These are phyloP conservation scores for Porites australiensis DNA, from an alignment of 64 coral and sea anemone genomes.

Conservation along the genomic window DNA sequence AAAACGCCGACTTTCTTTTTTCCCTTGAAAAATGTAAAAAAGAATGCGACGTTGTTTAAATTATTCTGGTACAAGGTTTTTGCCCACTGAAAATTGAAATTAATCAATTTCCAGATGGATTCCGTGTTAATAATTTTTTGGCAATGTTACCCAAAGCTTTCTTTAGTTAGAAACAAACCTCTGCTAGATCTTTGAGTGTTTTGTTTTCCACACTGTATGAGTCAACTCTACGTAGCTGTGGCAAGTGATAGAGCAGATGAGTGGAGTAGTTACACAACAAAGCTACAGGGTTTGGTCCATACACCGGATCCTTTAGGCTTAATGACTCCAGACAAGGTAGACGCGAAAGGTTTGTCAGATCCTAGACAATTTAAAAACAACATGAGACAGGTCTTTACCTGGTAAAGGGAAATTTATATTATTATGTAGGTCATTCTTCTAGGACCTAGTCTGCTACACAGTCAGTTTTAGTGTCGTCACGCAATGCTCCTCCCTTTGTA, in stretches of 20 bases:
- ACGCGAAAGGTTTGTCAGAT: conserved; percentile 82
- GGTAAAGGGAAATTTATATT: not conserved
- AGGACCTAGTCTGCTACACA: too few relatives aligned
- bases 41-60: too few relatives aligned
- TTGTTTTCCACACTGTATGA: conserved; percentile 90
- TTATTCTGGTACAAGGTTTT: too few relatives aligned
- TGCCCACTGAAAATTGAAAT: too few relatives aligned
- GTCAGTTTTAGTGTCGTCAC: too few relatives aligned
- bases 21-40: too few relatives aligned
- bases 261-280: conserved; percentile 97
- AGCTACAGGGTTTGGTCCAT: conserved; percentile 92
- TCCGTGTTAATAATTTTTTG: too few relatives aligned
- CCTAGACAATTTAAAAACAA: conserved; percentile 50
- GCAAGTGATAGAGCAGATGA: conserved; percentile 89
- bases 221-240: conserved; percentile 79
- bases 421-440: too few relatives aligned
- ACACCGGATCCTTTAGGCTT: conserved; percentile 91
- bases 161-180: conserved; percentile 33
- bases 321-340: conserved; percentile 74
- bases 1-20: too few relatives aligned
- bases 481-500: too few relatives aligned
- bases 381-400: not conserved
- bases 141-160: too few relatives aligned
- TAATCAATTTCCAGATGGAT: too few relatives aligned
- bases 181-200: conserved; percentile 85